Percentiles rank a stretch among this genome's conserved stretches.
Conservation (phyloP, 2,888 invertebrate species). For the Aricia artaxerxes region DNA sequence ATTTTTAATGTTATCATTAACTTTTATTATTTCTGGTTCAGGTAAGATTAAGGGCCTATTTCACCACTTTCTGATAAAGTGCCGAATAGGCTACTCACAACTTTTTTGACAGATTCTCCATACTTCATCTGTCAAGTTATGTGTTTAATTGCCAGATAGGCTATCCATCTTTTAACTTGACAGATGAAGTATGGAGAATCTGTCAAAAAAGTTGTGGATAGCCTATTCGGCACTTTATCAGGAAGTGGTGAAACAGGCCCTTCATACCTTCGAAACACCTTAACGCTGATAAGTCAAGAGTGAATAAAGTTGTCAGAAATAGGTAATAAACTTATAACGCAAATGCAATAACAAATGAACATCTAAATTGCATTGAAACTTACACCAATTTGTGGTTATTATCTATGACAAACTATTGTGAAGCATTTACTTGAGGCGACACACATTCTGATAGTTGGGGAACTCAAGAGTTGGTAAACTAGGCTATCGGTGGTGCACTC, state of each 20-base stretch:
- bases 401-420: constrained; percentile 41
- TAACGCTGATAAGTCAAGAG: background rate
- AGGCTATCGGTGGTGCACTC: constrained; percentile 67
- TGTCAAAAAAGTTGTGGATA: no score
- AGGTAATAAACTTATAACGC: background rate
- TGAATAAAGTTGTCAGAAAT: background rate
- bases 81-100: no score
- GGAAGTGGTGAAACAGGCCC: no score
- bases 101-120: no score
- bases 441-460: constrained; percentile 62
- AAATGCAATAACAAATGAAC: background rate
- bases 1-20: background rate
- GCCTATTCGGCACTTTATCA: no score
- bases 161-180: no score
- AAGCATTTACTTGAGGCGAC: constrained; percentile 45
- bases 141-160: no score
- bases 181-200: no score
- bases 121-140: no score
- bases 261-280: background rate
- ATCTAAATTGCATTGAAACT: constrained; percentile 34
- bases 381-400: constrained; percentile 35
- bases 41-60: background rate
- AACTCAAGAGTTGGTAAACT: constrained; percentile 59
- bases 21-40: background rate
- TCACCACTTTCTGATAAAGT: no score